A percentile compares a stretch with the other conserved stretches of the same genome.
Evolutionary conservation across 2,888 invertebrate genomes (phyloP).

Genomic region (Ethmia dodecea): DNA sequence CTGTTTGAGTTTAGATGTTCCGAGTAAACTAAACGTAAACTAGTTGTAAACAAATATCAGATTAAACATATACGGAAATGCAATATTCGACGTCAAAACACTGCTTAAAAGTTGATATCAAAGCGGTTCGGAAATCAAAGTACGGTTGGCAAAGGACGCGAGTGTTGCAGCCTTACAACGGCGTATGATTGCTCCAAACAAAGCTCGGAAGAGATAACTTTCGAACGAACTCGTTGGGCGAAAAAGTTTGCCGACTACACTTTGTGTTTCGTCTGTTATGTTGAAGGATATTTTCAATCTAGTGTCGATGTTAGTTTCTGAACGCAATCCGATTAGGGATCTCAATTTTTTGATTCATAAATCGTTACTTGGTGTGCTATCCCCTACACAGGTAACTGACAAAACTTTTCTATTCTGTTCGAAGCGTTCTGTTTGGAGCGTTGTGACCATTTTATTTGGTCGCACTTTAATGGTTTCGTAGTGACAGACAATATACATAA

Average conservation of each 20-base stretch:
- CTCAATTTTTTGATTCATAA: too few species aligned
- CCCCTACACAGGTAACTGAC: too few species aligned
- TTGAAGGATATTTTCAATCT: constrained; percentile 29
- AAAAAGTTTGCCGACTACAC: constrained; percentile 63
- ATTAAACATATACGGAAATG: constrained; percentile 63
- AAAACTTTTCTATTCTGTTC: too few species aligned
- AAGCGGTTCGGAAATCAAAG: constrained; percentile 69
- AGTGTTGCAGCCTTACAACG: constrained; percentile 68
- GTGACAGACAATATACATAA: too few species aligned
- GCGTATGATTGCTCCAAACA: constrained; percentile 67
- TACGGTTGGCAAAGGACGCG: constrained; percentile 64
- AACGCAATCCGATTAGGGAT: constrained; percentile 28
- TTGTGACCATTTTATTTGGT: too few species aligned
- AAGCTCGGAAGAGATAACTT: constrained; percentile 54
- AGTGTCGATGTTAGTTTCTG: constrained; percentile 33
- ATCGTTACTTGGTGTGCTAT: too few species aligned
- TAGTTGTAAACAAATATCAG: constrained; percentile 59
- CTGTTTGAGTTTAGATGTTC: constrained; percentile 40
- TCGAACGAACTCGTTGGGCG: constrained; percentile 35
- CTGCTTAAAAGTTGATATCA: constrained; percentile 72
- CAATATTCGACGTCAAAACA: constrained; percentile 68
- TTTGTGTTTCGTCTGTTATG: constrained; percentile 33
- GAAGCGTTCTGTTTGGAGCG: too few species aligned
- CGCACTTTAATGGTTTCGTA: too few species aligned
- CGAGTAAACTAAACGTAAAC: constrained; percentile 31